A percentile compares a stretch with the other conserved stretches of the same genome.
Evolutionary conservation across 2,797 vertebrate genomes (phyloP).

Genomic region (Hirundo rustica): DNA sequence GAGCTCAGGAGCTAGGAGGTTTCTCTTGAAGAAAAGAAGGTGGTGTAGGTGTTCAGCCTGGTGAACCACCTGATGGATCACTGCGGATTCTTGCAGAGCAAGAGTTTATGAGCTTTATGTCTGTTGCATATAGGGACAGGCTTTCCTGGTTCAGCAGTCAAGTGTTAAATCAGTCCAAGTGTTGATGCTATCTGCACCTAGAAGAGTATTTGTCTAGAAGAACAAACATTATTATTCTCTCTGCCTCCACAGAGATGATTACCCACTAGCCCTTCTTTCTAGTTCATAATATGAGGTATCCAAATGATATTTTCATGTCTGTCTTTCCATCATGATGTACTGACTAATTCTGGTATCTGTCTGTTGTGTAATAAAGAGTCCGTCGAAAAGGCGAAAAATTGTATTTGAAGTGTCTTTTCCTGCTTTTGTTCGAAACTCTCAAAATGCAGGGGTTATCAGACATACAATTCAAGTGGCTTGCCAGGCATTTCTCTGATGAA

Average conservation of each 20-base stretch:
- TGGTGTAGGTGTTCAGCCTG: background rate
- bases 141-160: background rate
- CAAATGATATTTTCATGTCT: background rate
- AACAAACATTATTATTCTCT: background rate
- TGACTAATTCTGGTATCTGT: background rate
- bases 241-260: background rate
- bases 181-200: background rate
- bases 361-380: background rate
- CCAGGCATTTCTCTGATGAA: background rate
- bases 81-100: background rate
- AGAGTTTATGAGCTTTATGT: too few relatives aligned
- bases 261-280: background rate
- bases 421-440: slow-evolving; percentile 32
- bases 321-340: background rate
- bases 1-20: background rate
- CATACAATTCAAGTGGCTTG: background rate
- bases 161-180: background rate
- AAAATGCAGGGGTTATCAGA: background rate
- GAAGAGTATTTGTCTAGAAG: background rate
- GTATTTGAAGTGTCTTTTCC: slow-evolving; percentile 19
- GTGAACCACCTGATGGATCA: background rate
- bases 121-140: background rate
- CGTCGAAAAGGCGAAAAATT: background rate
- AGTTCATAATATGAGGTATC: background rate
- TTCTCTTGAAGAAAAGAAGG: background rate